Conservation (phyloP, 2,797 vertebrate genomes). For the Anabas testudineus region DNA sequence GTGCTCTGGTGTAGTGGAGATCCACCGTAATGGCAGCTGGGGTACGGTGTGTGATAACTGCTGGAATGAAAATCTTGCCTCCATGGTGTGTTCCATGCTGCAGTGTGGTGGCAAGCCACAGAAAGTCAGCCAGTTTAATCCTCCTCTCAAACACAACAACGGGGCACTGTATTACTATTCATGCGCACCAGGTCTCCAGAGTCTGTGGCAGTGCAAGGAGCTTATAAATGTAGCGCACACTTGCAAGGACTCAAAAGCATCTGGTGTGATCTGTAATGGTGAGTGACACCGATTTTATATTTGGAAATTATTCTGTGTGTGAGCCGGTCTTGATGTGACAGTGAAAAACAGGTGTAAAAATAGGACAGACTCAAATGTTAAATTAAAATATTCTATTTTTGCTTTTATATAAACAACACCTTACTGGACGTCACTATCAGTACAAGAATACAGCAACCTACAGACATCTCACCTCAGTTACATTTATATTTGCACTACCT, state of each 20-base stretch:
- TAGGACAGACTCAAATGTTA: no score
- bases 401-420: no score
- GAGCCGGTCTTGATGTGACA: no score
- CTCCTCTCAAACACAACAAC: conserved; percentile 51
- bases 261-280: conserved; percentile 78
- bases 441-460: no score
- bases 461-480: no score
- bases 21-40: conserved; percentile 83
- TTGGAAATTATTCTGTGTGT: background rate
- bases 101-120: conserved; percentile 37
- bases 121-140: conserved; percentile 21
- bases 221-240: rapidly evolving
- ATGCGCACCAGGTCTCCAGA: rapidly evolving
- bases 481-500: no score
- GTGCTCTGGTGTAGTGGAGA: conserved; percentile 81
- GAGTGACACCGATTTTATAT: conserved; percentile 25
- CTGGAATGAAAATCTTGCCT: conserved; percentile 54
- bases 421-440: no score
- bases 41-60: conserved; percentile 75
- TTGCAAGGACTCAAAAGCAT: conserved; percentile 53
- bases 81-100: conserved; percentile 78
- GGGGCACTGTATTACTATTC: conserved; percentile 41
- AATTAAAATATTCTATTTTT: no score
- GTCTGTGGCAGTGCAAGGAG: conserved; percentile 74
- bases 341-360: no score